Evolutionary conservation across 2,888 invertebrate species (phyloP).

Genomic region (Agonopterix alstromeriana): DNA sequence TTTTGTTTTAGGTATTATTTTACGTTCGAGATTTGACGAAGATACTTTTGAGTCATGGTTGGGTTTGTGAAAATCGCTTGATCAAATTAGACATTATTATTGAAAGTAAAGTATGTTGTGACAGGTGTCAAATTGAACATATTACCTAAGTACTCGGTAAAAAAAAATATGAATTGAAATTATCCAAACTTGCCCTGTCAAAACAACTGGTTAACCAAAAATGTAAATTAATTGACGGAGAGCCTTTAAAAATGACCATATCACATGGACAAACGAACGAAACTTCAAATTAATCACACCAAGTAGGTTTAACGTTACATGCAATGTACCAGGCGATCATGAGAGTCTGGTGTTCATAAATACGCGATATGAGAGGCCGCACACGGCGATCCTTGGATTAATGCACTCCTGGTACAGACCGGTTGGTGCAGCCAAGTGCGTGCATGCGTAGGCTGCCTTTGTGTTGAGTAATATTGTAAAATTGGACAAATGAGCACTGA

Average conservation of each 20-base stretch:
- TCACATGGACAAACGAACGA: conserved; percentile 28
- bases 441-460: conserved; percentile 21
- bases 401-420: conserved; percentile 46
- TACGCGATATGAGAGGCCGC: conserved; percentile 64
- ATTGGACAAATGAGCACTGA: too few relatives aligned
- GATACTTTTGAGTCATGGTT: conserved; percentile 16
- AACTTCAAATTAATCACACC: conserved; percentile 49
- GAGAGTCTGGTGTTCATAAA: conserved; percentile 59
- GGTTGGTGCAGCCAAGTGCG: conserved; percentile 22
- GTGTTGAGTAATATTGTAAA: conserved; percentile 12
- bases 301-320: conserved; percentile 53
- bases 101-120: too few relatives aligned
- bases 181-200: too few relatives aligned
- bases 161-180: too few relatives aligned
- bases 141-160: too few relatives aligned
- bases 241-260: conserved; percentile 22
- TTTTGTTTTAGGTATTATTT: conserved; percentile 51
- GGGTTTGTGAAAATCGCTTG: too few relatives aligned
- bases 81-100: too few relatives aligned
- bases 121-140: too few relatives aligned
- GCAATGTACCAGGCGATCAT: conserved; percentile 49
- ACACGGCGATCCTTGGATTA: conserved; percentile 62
- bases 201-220: background rate
- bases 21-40: conserved; percentile 50
- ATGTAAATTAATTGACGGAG: conserved; percentile 8